These are phyloP conservation scores for Remorina albescens DNA, from an alignment of 2,797 vertebrate species.

Conservation along the genomic window DNA sequence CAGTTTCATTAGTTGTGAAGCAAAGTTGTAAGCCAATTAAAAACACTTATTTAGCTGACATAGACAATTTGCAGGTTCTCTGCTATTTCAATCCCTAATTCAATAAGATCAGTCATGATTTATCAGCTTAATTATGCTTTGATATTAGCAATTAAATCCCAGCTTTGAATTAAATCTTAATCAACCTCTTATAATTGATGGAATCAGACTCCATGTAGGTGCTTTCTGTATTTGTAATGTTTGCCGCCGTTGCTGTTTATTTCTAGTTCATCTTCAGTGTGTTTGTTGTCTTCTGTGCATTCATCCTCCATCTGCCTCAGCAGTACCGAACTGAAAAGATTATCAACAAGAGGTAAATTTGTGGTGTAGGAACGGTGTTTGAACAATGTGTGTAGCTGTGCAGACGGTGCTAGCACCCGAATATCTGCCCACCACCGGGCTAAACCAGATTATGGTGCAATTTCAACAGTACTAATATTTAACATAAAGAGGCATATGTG, in stretches of 20 bases:
- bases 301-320: slow-evolving; percentile 76
- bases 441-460: slow-evolving; percentile 67
- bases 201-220: slow-evolving; percentile 82
- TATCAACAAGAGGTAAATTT: slow-evolving; percentile 68
- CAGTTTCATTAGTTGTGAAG: slow-evolving; percentile 69
- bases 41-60: slow-evolving; percentile 90
- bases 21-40: slow-evolving; percentile 83
- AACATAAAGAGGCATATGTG: slow-evolving; percentile 59
- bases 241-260: slow-evolving; percentile 69
- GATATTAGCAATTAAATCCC: slow-evolving; percentile 90
- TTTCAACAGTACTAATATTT: slow-evolving; percentile 71
- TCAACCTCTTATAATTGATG: slow-evolving; percentile 86
- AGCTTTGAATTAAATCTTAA: slow-evolving; percentile 89
- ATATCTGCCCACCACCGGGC: slow-evolving; percentile 70
- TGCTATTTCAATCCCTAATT: slow-evolving; percentile 87
- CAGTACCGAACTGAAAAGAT: slow-evolving; percentile 59
- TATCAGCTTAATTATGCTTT: slow-evolving; percentile 88
- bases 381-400: slow-evolving; percentile 62
- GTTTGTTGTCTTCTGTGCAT: slow-evolving; percentile 72
- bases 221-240: slow-evolving; percentile 70
- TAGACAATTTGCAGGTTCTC: slow-evolving; percentile 85
- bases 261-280: slow-evolving; percentile 63
- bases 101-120: slow-evolving; percentile 89
- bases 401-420: slow-evolving; percentile 57
- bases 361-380: slow-evolving; percentile 69